phyloP scores from a whole-genome alignment of 2,113 vertebrate species.

The Podiceps cristatus region DNA sequence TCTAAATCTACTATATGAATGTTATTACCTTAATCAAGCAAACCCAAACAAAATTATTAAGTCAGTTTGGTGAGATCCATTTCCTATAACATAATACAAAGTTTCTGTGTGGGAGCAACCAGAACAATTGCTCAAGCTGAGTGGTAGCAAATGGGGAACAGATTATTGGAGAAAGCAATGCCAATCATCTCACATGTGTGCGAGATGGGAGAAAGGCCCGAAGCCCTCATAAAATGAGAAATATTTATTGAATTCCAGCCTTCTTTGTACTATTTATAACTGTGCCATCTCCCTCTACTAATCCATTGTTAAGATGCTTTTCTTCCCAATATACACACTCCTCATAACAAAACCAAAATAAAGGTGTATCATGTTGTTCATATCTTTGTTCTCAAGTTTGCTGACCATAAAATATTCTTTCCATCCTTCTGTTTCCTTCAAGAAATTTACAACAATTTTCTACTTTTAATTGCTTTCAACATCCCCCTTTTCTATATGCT shows the following conservation, averaged over 20 bases:
- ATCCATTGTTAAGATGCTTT: not conserved
- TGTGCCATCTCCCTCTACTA: not conserved
- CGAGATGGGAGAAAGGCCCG: not conserved
- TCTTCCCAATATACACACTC: fast-evolving
- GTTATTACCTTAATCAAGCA: not conserved
- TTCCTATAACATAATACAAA: not conserved
- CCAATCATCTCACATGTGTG: not conserved
- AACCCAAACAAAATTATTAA: not conserved
- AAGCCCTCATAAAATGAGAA: not conserved
- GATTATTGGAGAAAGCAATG: not conserved
- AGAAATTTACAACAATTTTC: not conserved
- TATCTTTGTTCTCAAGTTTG: not conserved
- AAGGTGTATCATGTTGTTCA: not conserved
- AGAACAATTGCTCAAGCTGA: not conserved
- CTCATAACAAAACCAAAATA: not conserved
- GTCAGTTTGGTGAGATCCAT: not conserved
- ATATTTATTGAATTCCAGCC: not conserved
- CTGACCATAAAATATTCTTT: not conserved
- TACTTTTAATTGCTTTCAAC: not conserved
- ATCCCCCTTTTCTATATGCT: not conserved
- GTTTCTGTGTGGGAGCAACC: not conserved
- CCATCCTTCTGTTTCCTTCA: not conserved
- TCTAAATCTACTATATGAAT: not conserved
- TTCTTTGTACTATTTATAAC: not conserved
- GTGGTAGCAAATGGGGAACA: not conserved